Base-by-base conservation (phyloP, 1,140 invertebrate species). In the Holotrichia oblita region DNA sequence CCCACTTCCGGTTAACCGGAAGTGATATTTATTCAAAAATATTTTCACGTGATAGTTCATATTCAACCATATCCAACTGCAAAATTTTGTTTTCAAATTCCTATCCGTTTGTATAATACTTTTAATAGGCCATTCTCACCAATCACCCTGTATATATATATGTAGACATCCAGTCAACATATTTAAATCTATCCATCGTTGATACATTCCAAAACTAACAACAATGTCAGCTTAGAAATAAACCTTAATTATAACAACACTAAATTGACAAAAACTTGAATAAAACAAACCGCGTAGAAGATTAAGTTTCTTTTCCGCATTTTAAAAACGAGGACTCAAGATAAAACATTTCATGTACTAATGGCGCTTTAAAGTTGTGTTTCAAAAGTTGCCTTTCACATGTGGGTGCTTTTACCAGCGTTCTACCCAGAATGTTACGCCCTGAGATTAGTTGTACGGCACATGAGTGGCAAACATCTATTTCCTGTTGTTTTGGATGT, bases 401-500 rank as follows among this genome's bases (percentile, higher is more conserved):
- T 69, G 61, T 69, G 61, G 61, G 61, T 20, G 61, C 61, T 17
- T 22, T 69, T 34, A 69, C 61, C 61, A 7, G 22, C 61, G 61
- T 69, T 34, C 17, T 27, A 69, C 61, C 61, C 20, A 17, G 61
- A 69, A 27, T 20, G 61, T 34, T 34, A 69, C 22, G 27, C 24
- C 22, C 61, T 9, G 61, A 69, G 61, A 69, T 69, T 69, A 69
- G 61, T 69, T 69, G 61, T 69, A 69, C 61, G 22, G 61, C 61
- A 69, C 61, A 69, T 69, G 61, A 69, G 61, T 69, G 61, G 73
- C 73, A 40, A 74, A 74, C 73, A 74, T 74, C 73, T 44, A 74
- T 74, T 74, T 74, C 73, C 73, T 44, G 40, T 74, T 74, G 73
- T 74, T 34, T 74, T 74, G 73, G 73, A 44, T 74, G 40, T 69